Evolutionary conservation across 2,888 invertebrate genomes (phyloP).

Genomic region (Sylvicola cinctus): DNA sequence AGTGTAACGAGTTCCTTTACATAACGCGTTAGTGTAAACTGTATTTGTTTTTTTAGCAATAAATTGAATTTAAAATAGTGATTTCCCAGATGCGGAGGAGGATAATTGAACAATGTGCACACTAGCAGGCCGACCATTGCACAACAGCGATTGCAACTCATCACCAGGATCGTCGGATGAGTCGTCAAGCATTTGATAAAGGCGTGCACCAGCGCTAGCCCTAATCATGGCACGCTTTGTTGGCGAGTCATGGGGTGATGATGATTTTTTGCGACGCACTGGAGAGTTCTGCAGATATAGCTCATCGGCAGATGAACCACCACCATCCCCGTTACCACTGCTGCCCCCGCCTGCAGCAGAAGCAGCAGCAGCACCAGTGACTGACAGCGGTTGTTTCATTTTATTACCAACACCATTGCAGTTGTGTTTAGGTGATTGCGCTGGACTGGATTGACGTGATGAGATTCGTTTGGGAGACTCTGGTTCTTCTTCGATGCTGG

Average conservation of each 20-base stretch:
- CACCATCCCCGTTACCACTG: neutral
- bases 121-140: constrained; percentile 5
- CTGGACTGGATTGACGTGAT: constrained; percentile 13
- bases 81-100: constrained; percentile 1
- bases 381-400: constrained; percentile 6
- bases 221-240: constrained; percentile 10
- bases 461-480: constrained; percentile 13
- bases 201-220: constrained; percentile 13
- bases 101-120: constrained; percentile 5
- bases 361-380: no score
- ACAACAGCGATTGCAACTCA: no score
- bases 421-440: constrained; percentile 13
- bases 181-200: constrained; percentile 10
- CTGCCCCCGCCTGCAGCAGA: neutral
- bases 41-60: no score
- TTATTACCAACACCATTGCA: no score
- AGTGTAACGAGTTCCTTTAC: no score
- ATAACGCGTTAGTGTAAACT: no score
- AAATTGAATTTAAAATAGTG: neutral
- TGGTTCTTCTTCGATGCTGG: constrained; percentile 15
- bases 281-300: constrained; percentile 8
- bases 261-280: constrained; percentile 11
- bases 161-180: constrained; percentile 8
- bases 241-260: constrained; percentile 6
- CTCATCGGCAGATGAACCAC: neutral